phyloP scores from a whole-genome alignment of 2,113 vertebrate species.

The Butorides virescens region DNA sequence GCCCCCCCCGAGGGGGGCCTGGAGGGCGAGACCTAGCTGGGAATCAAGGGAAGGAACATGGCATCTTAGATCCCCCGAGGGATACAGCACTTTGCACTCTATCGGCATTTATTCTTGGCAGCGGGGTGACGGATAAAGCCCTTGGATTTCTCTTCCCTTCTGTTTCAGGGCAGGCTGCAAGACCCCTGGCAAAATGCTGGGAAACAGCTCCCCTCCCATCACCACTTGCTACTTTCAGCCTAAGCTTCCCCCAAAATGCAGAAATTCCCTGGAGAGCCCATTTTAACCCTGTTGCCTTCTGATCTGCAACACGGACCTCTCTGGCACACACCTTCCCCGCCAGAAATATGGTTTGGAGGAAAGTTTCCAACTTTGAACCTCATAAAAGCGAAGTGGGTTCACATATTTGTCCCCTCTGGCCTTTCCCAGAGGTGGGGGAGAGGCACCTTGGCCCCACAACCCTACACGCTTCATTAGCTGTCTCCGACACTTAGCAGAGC shows the following conservation, averaged over 20 bases:
- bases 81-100: conserved; percentile 26
- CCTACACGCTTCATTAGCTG: not conserved
- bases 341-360: not conserved
- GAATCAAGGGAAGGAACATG: not conserved
- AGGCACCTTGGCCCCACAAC: not conserved
- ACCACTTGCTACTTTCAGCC: not conserved
- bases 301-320: not conserved
- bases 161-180: not conserved
- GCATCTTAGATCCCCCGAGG: not conserved
- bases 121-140: not conserved
- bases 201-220: not conserved
- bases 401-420: not conserved
- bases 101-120: not conserved
- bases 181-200: not conserved
- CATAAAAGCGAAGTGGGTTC: not conserved
- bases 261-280: not conserved
- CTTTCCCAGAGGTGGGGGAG: not conserved
- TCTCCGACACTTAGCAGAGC: not conserved
- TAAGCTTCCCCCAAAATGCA: not conserved
- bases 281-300: not conserved
- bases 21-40: not conserved
- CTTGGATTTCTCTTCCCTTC: not conserved
- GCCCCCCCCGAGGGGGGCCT: fast-evolving
- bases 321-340: not conserved
- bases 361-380: not conserved